Conservation (phyloP, 2,888 invertebrate species). For the Sthenelais limicola region DNA sequence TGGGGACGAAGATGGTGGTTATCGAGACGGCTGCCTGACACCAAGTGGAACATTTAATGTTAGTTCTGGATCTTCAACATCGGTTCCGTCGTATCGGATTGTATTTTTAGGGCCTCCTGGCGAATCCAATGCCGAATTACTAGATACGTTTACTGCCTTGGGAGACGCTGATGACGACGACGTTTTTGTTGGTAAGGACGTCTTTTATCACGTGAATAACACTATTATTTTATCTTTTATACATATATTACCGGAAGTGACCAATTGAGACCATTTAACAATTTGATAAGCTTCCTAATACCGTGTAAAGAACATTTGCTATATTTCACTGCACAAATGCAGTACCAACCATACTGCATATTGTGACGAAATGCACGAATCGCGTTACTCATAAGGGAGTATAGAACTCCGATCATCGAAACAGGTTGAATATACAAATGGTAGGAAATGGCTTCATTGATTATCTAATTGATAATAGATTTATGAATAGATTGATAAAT, state of each 20-base stretch:
- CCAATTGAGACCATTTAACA: no score
- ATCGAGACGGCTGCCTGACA: conserved; percentile 15
- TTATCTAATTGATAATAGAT: no score
- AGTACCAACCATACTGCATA: no score
- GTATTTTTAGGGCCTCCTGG: not conserved
- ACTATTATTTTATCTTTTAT: not conserved
- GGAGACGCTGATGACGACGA: conserved; percentile 18
- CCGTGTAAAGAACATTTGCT: no score
- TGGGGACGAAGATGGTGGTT: conserved; percentile 26
- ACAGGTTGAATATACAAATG: no score
- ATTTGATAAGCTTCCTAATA: no score
- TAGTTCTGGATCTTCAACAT: conserved; percentile 17
- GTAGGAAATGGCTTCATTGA: no score
- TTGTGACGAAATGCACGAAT: no score
- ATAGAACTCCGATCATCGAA: no score
- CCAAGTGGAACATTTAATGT: conserved; percentile 28
- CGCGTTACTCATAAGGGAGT: no score
- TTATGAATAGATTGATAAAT: no score
- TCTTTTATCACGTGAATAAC: not conserved
- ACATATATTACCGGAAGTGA: not conserved
- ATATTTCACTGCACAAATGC: no score
- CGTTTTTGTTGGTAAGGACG: conserved; percentile 22
- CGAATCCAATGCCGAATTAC: not conserved
- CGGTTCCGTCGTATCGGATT: conserved; percentile 21
- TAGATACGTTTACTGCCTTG: not conserved